Evolutionary conservation across 2,113 vertebrate genomes (phyloP).

Genomic region (Cyprinus carpio): DNA sequence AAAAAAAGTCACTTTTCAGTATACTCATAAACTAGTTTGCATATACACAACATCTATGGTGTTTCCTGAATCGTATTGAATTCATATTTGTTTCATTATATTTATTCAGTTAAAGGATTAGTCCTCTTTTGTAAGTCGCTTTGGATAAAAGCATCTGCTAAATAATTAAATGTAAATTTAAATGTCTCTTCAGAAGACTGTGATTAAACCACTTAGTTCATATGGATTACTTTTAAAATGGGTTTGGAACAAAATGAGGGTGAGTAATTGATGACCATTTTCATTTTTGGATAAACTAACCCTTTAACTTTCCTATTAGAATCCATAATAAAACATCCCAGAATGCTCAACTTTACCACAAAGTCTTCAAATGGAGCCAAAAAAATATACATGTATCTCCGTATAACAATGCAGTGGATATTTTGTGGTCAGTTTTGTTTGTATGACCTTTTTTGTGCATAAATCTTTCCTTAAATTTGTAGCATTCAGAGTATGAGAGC

Average conservation of each 20-base stretch:
- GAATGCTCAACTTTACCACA: background rate
- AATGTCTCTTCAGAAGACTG: background rate
- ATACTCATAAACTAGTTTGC: background rate
- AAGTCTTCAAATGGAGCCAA: background rate
- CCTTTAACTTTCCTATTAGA: background rate
- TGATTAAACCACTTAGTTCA: background rate
- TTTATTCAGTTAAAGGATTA: background rate
- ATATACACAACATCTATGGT: background rate
- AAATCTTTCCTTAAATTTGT: background rate
- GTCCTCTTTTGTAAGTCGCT: no score
- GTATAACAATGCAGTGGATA: background rate
- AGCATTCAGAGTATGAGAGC: background rate
- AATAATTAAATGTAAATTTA: no score
- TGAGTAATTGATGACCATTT: background rate
- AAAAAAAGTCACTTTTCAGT: background rate
- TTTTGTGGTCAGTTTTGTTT: background rate
- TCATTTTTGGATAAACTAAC: background rate
- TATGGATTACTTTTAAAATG: background rate
- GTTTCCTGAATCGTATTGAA: background rate
- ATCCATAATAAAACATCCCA: background rate
- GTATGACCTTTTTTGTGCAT: background rate
- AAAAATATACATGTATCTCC: background rate
- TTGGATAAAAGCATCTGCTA: no score
- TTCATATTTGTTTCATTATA: no score
- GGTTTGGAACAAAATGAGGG: background rate